Evolutionary conservation across 1,140 invertebrate species (phyloP).

Genomic region (Drosophila willistoni): DNA sequence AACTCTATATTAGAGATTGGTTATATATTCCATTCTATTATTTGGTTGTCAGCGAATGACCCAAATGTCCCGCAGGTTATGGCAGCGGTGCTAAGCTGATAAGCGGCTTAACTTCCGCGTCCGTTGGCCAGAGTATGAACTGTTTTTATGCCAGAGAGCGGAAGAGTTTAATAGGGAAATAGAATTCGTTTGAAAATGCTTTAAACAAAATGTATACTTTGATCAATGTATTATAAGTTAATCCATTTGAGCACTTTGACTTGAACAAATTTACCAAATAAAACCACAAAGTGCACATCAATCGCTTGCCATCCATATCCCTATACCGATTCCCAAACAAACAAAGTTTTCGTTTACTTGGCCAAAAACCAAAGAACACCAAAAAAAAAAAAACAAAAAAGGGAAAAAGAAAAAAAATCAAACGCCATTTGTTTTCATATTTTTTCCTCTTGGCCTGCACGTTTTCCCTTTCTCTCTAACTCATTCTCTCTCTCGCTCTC

Average conservation of each 20-base stretch:
- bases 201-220: slow-evolving; percentile 14
- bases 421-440: slow-evolving; percentile 75
- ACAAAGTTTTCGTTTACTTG: slow-evolving; percentile 54
- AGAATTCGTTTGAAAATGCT: slow-evolving; percentile 35
- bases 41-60: slow-evolving; percentile 40
- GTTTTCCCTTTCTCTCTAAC: background rate
- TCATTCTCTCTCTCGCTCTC: slow-evolving; percentile 5
- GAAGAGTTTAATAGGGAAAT: slow-evolving; percentile 27
- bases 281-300: slow-evolving; percentile 48
- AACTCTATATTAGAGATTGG: slow-evolving; percentile 11
- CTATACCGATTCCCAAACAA: slow-evolving; percentile 26
- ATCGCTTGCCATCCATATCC: slow-evolving; percentile 21
- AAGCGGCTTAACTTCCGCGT: slow-evolving; percentile 62
- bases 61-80: slow-evolving; percentile 34
- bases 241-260: slow-evolving; percentile 36
- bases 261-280: slow-evolving; percentile 35
- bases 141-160: background rate
- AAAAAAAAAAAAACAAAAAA: background rate
- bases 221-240: slow-evolving; percentile 25
- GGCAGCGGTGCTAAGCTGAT: slow-evolving; percentile 61
- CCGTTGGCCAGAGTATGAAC: slow-evolving; percentile 24
- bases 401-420: slow-evolving; percentile 46
- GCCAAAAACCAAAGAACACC: slow-evolving; percentile 33
- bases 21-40: slow-evolving; percentile 36
- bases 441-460: slow-evolving; percentile 16